Evolutionary conservation across 2,797 vertebrate species (phyloP), one percentile per base, ranked within the genome.

Genomic region (Balearica regulorum): DNA sequence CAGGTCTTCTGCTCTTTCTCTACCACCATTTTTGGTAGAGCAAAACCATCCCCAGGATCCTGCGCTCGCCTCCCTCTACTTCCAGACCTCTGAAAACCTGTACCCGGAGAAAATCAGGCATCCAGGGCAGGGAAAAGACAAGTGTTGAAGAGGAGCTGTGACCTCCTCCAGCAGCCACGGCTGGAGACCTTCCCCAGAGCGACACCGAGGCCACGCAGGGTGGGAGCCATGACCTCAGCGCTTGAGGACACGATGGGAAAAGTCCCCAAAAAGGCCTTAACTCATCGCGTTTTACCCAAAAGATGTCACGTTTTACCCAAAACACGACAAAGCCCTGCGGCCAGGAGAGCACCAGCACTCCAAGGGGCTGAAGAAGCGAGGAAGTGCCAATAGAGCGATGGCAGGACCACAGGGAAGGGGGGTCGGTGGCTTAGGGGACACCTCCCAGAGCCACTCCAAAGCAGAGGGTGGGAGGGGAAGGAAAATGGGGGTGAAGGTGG

Each of bases 261-360:
- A 79, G 54, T 17, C 29, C 44, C 51, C 13, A 0, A 9, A 25
- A 39, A 65, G 11, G 17, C 31, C 43, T 61, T 26, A 73, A 79
- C 16, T 37, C 20, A 21, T 2, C 1, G 2, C 3, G 16, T 83
- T 73, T 82, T 54, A 65, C n/a, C 31, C 48, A 13, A 72, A 72
- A 43, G 41, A 8, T 54, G 29, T 54, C 29, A 54, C 10, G 51
- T 29, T 53, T 29, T 53, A 53, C 51, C 6, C 46, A 16, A 77
- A 78, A 48, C 41, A 6, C 1, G 2, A 44, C 84, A 39, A 57
- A 46, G 8, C 6, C 7, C 9, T 3, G 1, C 1, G 10, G 49
- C 33, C 55, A 69, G 62, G 21, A 57, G 24, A 49, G 43, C 37
- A 15, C 14, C 44, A 35, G 31, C n/a, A 22, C 57, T 28, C n/a